A percentile compares a stretch with the other conserved stretches of the same genome.
These are phyloP conservation scores for Epizoanthus scotinus DNA, from an alignment of 92 coral and sea anemone species.

Conservation along the genomic window DNA sequence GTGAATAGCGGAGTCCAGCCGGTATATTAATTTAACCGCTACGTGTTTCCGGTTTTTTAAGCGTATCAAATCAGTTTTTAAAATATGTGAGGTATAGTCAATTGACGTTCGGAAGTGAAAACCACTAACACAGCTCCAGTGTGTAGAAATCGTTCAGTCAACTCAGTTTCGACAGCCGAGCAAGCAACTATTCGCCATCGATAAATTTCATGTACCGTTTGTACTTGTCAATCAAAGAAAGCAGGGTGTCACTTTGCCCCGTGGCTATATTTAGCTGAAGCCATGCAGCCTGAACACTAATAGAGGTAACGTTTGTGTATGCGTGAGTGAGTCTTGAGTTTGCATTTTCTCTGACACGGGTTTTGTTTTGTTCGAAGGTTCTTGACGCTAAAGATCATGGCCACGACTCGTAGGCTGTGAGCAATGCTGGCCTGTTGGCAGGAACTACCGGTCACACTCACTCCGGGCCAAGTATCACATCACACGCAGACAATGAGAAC, in stretches of 20 bases:
- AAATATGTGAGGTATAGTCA: neutral
- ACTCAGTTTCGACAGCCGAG: no score
- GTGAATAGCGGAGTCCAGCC: neutral
- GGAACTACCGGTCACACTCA: conserved; percentile 10
- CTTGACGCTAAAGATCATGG: conserved; percentile 54
- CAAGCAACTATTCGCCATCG: conserved; percentile 22
- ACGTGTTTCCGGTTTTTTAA: conserved; percentile 13
- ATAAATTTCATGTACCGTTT: conserved; percentile 41
- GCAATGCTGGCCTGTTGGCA: conserved; percentile 30
- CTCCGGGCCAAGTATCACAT: conserved; percentile 4
- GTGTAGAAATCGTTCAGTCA: no score
- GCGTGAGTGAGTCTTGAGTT: conserved; percentile 64
- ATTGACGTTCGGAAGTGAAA: neutral
- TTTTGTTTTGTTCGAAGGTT: conserved; percentile 67
- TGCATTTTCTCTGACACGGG: conserved; percentile 48
- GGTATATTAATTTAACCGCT: conserved; percentile 13
- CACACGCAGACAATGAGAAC: conserved; percentile 31
- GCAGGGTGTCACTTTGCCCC: conserved; percentile 59
- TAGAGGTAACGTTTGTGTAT: conserved; percentile 60
- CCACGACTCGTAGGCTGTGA: conserved; percentile 26
- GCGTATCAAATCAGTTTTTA: neutral
- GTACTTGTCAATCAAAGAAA: conserved; percentile 68
- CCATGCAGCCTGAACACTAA: conserved; percentile 41
- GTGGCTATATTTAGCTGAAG: conserved; percentile 58
- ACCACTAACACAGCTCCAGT: neutral